Evolutionary conservation across 2,113 vertebrate species (phyloP).

Genomic region (Gnathonemus longibarbis): DNA sequence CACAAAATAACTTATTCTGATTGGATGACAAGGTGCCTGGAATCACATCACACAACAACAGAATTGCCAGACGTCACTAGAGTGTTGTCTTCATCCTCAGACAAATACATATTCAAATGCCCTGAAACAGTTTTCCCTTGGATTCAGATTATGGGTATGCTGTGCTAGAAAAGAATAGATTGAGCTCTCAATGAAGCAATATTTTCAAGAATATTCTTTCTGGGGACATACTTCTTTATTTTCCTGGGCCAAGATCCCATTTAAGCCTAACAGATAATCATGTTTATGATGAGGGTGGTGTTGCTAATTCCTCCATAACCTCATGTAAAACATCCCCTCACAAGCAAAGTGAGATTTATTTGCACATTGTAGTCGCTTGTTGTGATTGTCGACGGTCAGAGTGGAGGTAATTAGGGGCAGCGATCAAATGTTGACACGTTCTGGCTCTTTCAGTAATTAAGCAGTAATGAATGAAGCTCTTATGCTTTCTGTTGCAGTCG

Average conservation of each 20-base stretch:
- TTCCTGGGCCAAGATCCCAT: background rate
- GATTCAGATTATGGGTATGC: background rate
- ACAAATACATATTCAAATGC: background rate
- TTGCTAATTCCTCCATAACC: background rate
- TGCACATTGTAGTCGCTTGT: background rate
- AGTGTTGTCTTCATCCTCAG: background rate
- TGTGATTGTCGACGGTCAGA: background rate
- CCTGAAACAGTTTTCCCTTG: background rate
- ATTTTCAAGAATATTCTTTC: background rate
- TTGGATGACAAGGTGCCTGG: background rate
- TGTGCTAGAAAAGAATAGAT: background rate
- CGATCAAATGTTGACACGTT: background rate
- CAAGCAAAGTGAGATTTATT: slow-evolving; percentile 2
- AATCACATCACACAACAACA: background rate
- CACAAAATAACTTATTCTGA: background rate
- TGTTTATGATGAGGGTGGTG: background rate
- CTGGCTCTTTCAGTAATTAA: slow-evolving; percentile 1
- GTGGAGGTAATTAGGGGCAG: background rate
- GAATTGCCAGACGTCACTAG: background rate
- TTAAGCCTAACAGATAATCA: background rate
- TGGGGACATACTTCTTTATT: background rate
- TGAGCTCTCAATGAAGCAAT: background rate
- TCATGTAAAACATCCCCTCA: background rate
- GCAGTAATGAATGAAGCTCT: background rate
- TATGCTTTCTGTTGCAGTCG: background rate